These are phyloP conservation scores for Parnassius smintheus DNA, from an alignment of 2,888 invertebrate genomes.

Conservation along the genomic window DNA sequence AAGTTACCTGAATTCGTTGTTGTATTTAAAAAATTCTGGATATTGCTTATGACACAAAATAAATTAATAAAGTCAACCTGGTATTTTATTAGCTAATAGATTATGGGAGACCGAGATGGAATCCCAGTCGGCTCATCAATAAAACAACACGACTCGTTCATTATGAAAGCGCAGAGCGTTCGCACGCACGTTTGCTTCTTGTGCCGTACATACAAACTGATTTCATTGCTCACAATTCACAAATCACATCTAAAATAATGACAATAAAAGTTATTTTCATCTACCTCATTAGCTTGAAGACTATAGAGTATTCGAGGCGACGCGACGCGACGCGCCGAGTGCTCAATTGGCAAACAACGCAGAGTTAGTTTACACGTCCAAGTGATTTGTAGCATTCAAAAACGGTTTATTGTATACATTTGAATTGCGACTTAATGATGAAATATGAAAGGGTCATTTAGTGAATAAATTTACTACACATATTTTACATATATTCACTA, in stretches of 20 bases:
- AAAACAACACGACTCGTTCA: slow-evolving; percentile 39
- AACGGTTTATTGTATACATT: slow-evolving; percentile 38
- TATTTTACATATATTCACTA: not conserved
- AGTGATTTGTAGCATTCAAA: slow-evolving; percentile 34
- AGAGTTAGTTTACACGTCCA: slow-evolving; percentile 38
- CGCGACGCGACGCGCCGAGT: slow-evolving; percentile 35
- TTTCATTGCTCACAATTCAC: slow-evolving; percentile 29
- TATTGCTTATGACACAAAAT: too few species aligned
- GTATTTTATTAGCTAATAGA: slow-evolving; percentile 10
- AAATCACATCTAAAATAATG: slow-evolving; percentile 37
- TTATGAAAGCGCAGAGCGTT: slow-evolving; percentile 50
- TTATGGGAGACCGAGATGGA: slow-evolving; percentile 20
- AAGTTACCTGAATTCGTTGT: too few species aligned
- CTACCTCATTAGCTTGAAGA: slow-evolving; percentile 22
- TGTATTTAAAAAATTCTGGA: too few species aligned
- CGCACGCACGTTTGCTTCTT: slow-evolving; percentile 53
- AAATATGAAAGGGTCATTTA: slow-evolving; percentile 28
- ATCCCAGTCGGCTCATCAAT: slow-evolving; percentile 26
- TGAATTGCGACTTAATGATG: slow-evolving; percentile 39
- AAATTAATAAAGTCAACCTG: not conserved
- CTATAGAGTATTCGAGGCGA: slow-evolving; percentile 20
- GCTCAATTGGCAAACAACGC: slow-evolving; percentile 68
- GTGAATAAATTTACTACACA: not conserved
- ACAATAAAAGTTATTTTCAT: slow-evolving; percentile 39
- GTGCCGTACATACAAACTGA: slow-evolving; percentile 33